Conservation (phyloP, 2,888 invertebrate species). For the Caenorhabditis parvicauda region DNA sequence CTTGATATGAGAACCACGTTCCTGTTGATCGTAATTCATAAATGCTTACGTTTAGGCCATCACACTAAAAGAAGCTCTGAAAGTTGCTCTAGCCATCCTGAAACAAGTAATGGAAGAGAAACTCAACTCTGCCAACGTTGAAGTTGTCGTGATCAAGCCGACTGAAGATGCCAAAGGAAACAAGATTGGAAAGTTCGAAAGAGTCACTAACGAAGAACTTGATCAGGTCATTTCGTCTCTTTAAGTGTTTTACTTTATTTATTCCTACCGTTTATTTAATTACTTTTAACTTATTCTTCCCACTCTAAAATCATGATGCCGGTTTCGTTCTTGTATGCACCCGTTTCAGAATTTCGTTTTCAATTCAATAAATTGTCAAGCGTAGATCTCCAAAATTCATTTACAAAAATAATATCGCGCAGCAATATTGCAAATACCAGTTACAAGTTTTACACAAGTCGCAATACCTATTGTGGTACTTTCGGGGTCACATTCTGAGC, state of each 20-base stretch:
- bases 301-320: no score
- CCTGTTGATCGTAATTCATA: constrained; percentile 15
- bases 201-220: constrained; percentile 37
- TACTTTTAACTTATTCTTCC: no score
- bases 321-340: no score
- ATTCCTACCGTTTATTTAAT: no score
- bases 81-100: constrained; percentile 83
- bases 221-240: constrained; percentile 38
- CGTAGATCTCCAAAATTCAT: no score
- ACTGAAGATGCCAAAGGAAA: constrained; percentile 50
- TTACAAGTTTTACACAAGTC: no score
- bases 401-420: no score
- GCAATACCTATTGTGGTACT: no score
- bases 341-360: no score
- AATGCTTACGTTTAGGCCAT: constrained; percentile 76
- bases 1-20: not conserved
- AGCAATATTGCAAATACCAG: no score
- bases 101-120: constrained; percentile 99
- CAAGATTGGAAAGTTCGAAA: constrained; percentile 38
- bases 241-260: constrained; percentile 10
- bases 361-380: no score
- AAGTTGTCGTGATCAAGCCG: constrained; percentile 68
- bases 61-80: constrained; percentile 88
- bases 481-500: no score
- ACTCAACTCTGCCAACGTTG: constrained; percentile 90